Base-by-base conservation (phyloP, 2,797 vertebrate genomes). In the Myotis planiceps region DNA sequence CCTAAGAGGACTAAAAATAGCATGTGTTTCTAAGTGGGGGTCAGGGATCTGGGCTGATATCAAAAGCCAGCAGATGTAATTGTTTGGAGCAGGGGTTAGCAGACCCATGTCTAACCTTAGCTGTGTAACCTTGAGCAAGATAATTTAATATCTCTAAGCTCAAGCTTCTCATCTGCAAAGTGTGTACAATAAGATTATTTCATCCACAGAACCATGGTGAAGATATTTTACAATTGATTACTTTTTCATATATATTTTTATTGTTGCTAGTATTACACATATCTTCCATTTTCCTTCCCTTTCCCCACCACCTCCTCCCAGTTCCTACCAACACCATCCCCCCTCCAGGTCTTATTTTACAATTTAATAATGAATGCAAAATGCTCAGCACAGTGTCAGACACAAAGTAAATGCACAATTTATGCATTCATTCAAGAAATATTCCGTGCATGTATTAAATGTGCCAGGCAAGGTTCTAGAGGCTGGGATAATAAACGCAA, bases 321-420 rank as follows among this genome's bases (percentile, higher is more conserved):
- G 55, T 58, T 27, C 25, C 25, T 58, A 27, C 55, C 55, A 58
- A 58, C 55, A 58, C 9, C 45, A 6, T 2, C 12, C 55, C 12
- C 55, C 10, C 25, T 13, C 55, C 55, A 27, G 55, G 25, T 58
- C 55, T 58, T 93, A 58, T 58, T 65, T 86, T 25, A 68, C 37
- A 92, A n/a, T 68, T 69, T 69, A 74, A 72, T 74, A 81, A 80
- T 76, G 9, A 90, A 85, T 58, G 18, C 7, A 58, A 95, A 85
- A 75, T 34, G 13, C 13, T 37, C 23, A 21, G 5, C 51, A 37
- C 34, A 74, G 18, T 63, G 27, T 16, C n/a, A 72, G 21, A 23
- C n/a, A 49, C 23, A 27, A 88, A 80, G n/a, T 32, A 71, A 97
- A 86, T 18, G n/a, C 16, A 72, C 19, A 78, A 47, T 4, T 47